Evolutionary conservation across 2,888 invertebrate species (phyloP), one percentile per base, ranked within the genome.

Genomic region (Ametastegia equiseti): DNA sequence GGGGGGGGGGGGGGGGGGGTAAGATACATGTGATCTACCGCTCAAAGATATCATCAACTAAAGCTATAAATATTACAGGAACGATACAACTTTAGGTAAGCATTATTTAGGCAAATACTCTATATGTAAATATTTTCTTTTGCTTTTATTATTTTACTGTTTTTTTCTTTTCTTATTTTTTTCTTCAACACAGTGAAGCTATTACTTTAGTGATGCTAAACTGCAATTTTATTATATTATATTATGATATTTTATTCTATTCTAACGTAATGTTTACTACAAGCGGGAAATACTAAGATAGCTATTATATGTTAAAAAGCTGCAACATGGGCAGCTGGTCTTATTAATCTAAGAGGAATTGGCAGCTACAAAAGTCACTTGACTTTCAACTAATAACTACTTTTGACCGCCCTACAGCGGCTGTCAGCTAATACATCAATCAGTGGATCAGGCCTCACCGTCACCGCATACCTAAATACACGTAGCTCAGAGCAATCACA

Each of bases 351-450:
- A 78, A 39, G n/a, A 78, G 78, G 78, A 63, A 60, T 78, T 57
- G n/a, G 63, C 78, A 75, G 23, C 78, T 78, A 78, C 78, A 6
- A 27, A 42, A 78, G 42, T 60, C 47, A 60, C 27, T 78, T 42
- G 47, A 60, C 27, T 75, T 75, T 5, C n/a, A n/a, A 75, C 78
- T 78, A 78, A 78, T 13, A 36, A 60, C 78, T 78, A 78, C 78
- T 27, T 63, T 63, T n/a, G 39, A 60, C 39, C 78, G 42, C 78
- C 30, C 60, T 78, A 84, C 81, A 86, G 82, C 83, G 83, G 69
- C 81, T 79, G 75, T 82, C 81, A 86, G 81, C 85, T 85, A 84
- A 85, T 82, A 84, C 82, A 85, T 84, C 82, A 86, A 83, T 81
- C 84, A 86, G 83, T 82, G 83, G 27, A n/a, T 78, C 78, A 78